Conservation (phyloP, 37 sponge, comb jelly and placozoan genomes). For the Crambe crambe region DNA sequence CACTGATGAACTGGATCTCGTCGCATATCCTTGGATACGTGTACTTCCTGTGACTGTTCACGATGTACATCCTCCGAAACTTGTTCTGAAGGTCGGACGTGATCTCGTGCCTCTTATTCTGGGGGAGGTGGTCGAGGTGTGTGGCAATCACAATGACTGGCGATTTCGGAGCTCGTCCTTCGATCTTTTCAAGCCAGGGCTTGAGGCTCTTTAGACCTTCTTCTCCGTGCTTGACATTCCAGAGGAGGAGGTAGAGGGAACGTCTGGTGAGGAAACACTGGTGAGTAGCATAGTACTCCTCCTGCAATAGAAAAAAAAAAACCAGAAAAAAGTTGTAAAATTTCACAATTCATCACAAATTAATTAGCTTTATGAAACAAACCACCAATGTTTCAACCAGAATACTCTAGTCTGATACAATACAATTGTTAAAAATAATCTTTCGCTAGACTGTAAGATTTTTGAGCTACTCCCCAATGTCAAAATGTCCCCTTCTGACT, state of each 20-base stretch:
- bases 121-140: conserved; percentile 59
- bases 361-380: too few relatives aligned
- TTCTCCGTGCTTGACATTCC: conserved; percentile 71
- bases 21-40: conserved; percentile 25
- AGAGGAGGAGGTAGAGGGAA: conserved; percentile 79
- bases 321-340: too few relatives aligned
- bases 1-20: conserved; percentile 40
- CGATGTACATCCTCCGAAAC: conserved; percentile 50
- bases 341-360: too few relatives aligned
- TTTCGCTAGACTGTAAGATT: too few relatives aligned
- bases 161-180: conserved; percentile 63
- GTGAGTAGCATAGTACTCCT: conserved; percentile 91
- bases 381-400: too few relatives aligned
- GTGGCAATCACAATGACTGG: conserved; percentile 84
- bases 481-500: too few relatives aligned
- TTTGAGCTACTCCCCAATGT: too few relatives aligned
- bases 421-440: too few relatives aligned
- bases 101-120: neutral
- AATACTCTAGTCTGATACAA: too few relatives aligned
- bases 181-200: conserved; percentile 89
- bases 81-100: conserved; percentile 11
- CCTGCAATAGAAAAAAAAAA: conserved; percentile 25
- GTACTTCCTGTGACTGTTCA: neutral
- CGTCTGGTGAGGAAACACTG: conserved; percentile 87
- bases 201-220: conserved; percentile 59